Evolutionary conservation across 2,797 vertebrate genomes (phyloP).

Genomic region (Austrolebias charrua): DNA sequence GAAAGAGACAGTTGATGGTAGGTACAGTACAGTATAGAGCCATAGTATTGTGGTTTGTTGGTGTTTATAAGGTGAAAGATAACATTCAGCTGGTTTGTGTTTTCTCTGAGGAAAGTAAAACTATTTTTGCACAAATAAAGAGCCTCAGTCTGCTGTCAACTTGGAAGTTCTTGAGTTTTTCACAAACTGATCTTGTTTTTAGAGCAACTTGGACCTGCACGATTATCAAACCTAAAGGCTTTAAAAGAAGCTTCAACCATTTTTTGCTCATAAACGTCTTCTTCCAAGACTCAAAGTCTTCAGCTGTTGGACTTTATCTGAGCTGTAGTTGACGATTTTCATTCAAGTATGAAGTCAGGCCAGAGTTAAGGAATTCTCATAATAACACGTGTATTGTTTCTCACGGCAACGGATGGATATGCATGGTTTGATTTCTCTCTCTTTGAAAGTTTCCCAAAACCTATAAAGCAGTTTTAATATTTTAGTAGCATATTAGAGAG

Average conservation of each 20-base stretch:
- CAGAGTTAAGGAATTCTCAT: slow-evolving; percentile 24
- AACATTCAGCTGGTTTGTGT: slow-evolving; percentile 1
- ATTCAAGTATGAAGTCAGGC: slow-evolving; percentile 35
- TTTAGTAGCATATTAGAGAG: slow-evolving; percentile 13
- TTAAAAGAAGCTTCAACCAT: slow-evolving; percentile 31
- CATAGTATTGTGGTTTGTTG: too few relatives aligned
- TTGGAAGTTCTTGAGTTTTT: background rate
- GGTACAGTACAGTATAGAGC: too few relatives aligned
- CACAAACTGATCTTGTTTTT: background rate
- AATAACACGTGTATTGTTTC: slow-evolving; percentile 40
- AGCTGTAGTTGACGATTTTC: slow-evolving; percentile 31
- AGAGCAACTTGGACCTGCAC: slow-evolving; percentile 1
- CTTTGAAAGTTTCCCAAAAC: background rate
- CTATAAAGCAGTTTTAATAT: slow-evolving; percentile 18
- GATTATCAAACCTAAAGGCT: slow-evolving; percentile 14
- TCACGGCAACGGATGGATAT: slow-evolving; percentile 5
- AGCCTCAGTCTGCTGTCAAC: background rate
- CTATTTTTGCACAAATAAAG: background rate
- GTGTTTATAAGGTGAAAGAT: slow-evolving; percentile 15
- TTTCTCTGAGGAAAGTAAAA: background rate
- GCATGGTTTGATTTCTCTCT: slow-evolving; percentile 6
- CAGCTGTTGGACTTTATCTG: slow-evolving; percentile 31
- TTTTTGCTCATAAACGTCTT: slow-evolving; percentile 44
- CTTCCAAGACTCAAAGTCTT: slow-evolving; percentile 19
- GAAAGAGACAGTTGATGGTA: too few relatives aligned